A percentile compares a stretch with the other conserved stretches of the same genome.
phyloP scores from a whole-genome alignment of 2,797 vertebrate species.

The Falco novaeseelandiae region DNA sequence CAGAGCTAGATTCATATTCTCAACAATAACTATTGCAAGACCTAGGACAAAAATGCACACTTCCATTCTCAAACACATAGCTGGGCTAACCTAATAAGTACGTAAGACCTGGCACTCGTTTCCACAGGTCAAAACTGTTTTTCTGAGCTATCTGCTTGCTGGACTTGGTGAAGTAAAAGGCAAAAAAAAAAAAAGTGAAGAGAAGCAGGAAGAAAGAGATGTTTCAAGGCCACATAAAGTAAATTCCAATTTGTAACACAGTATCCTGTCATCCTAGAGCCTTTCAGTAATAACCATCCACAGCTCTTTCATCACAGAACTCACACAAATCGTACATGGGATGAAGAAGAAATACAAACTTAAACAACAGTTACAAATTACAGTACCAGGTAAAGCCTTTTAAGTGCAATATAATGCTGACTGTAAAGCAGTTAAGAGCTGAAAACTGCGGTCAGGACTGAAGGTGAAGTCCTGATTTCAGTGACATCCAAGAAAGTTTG shows the following conservation, averaged over 20 bases:
- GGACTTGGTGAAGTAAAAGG: neutral
- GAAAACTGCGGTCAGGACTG: neutral
- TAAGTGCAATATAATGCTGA: neutral
- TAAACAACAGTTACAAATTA: neutral
- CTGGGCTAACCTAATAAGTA: neutral
- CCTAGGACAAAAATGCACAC: neutral
- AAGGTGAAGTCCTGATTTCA: neutral
- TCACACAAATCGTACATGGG: neutral
- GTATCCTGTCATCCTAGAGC: neutral
- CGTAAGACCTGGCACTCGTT: neutral
- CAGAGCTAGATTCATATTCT: neutral
- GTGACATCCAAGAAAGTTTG: neutral
- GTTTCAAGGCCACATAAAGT: neutral
- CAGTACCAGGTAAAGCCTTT: neutral
- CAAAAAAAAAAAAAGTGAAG: neutral
- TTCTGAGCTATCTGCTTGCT: neutral
- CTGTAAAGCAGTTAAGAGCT: neutral
- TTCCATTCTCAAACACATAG: neutral
- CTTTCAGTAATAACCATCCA: neutral
- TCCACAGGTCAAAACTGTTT: neutral
- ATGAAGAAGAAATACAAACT: neutral
- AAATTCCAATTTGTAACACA: neutral
- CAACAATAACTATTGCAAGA: neutral
- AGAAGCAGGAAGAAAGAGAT: neutral
- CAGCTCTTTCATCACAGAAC: neutral